A percentile compares a stretch with the other conserved stretches of the same genome.
These are phyloP conservation scores for Microtus agrestis DNA, from an alignment of 2,797 vertebrate species.

Conservation along the genomic window DNA sequence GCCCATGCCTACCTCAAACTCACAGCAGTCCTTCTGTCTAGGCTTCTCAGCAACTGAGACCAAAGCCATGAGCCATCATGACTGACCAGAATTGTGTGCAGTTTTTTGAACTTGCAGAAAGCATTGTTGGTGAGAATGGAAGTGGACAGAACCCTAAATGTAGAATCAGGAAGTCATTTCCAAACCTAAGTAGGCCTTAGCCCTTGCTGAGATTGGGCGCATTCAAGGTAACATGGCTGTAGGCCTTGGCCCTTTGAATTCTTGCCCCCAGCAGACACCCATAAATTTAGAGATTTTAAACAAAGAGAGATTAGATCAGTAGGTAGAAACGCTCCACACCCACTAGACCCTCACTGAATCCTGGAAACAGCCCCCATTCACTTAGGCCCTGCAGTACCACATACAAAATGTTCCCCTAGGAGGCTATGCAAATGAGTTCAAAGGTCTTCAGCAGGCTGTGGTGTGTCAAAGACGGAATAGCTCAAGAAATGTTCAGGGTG, in stretches of 20 bases:
- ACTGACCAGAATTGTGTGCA: background rate
- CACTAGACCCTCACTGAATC: background rate
- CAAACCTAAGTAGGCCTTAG: background rate
- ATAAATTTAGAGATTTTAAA: background rate
- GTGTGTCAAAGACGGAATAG: background rate
- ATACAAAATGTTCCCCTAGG: background rate
- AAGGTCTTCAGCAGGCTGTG: background rate
- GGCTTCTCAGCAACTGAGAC: background rate
- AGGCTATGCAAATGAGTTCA: background rate
- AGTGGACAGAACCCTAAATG: background rate
- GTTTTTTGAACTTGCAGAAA: background rate
- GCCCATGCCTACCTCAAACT: background rate
- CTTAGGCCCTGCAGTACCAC: background rate
- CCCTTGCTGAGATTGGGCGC: background rate
- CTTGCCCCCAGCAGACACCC: background rate
- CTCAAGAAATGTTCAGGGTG: background rate
- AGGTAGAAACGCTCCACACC: background rate
- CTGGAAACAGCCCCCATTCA: background rate
- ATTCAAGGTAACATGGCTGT: background rate
- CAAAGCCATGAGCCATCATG: background rate
- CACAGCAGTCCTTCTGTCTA: background rate
- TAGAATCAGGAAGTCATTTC: background rate
- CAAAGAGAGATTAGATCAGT: background rate
- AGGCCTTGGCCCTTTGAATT: background rate
- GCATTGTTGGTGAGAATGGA: background rate